phyloP scores from a whole-genome alignment of 2,113 vertebrate genomes.

The Boulengeromyrus knoepffleri region DNA sequence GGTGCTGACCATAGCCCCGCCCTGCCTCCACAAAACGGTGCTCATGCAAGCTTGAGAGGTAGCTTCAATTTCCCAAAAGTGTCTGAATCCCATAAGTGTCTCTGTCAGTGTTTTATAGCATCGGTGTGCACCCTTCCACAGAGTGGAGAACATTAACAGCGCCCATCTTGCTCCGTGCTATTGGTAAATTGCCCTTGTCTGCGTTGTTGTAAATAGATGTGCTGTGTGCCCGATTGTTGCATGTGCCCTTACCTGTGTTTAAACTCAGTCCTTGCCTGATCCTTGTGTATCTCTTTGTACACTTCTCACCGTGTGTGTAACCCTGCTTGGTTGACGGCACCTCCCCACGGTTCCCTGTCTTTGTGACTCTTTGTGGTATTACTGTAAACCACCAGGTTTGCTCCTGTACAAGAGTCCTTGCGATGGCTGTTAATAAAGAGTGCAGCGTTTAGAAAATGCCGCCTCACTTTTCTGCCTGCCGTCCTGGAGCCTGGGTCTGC shows the following conservation, averaged over 20 bases:
- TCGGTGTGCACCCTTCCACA: neutral
- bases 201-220: neutral
- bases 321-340: neutral
- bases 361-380: neutral
- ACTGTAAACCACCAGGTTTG: neutral
- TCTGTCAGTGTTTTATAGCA: neutral
- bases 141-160: neutral
- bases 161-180: neutral
- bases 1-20: too few relatives aligned
- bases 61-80: neutral
- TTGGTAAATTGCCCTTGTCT: neutral
- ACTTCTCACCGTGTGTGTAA: neutral
- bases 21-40: neutral
- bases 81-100: neutral
- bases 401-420: neutral
- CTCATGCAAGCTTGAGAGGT: neutral
- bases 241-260: neutral
- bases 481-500: neutral
- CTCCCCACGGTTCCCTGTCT: neutral
- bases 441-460: neutral
- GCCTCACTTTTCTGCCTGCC: neutral
- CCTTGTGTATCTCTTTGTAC: neutral
- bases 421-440: neutral
- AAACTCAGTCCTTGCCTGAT: neutral
- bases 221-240: neutral